A percentile compares a stretch with the other conserved stretches of the same genome.
phyloP scores from a whole-genome alignment of 92 coral and sea anemone species.

The Zoanthus sansibaricus region DNA sequence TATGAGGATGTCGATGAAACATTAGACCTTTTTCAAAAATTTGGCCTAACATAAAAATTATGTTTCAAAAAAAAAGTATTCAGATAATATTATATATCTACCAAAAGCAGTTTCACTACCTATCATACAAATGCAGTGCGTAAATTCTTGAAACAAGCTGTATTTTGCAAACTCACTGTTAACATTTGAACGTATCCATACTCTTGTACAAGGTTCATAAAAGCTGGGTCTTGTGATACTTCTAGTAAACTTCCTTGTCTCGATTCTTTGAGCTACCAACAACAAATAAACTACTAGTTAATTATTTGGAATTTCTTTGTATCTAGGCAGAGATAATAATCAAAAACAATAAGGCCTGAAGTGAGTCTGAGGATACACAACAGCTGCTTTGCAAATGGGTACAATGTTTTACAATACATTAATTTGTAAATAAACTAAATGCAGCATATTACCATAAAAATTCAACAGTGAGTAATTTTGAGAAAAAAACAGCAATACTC shows the following conservation, averaged over 20 bases:
- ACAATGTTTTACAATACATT: not conserved
- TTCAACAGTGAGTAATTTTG: not conserved
- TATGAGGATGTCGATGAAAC: not conserved
- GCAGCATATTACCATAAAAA: not conserved
- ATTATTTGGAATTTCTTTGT: constrained; percentile 5
- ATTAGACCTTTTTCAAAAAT: not conserved
- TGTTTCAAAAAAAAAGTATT: not conserved
- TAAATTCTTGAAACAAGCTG: not conserved
- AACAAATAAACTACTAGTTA: constrained; percentile 2
- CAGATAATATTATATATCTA: not conserved
- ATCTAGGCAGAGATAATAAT: not conserved
- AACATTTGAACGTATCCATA: constrained; percentile 47
- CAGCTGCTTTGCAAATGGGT: constrained; percentile 2
- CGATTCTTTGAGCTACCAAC: constrained; percentile 36
- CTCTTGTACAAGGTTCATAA: constrained; percentile 50
- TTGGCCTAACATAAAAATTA: not conserved
- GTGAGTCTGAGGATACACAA: constrained; percentile 8
- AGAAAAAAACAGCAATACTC: not conserved
- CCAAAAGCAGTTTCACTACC: not conserved
- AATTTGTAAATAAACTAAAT: constrained; percentile 2
- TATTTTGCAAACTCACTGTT: constrained; percentile 43
- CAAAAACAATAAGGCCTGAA: constrained; percentile 9
- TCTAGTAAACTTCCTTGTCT: constrained; percentile 29
- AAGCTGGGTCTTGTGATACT: constrained; percentile 48
- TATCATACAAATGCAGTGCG: no score